phyloP scores from a whole-genome alignment of 2,797 vertebrate species.

The Petrocephalus schoutedeni region DNA sequence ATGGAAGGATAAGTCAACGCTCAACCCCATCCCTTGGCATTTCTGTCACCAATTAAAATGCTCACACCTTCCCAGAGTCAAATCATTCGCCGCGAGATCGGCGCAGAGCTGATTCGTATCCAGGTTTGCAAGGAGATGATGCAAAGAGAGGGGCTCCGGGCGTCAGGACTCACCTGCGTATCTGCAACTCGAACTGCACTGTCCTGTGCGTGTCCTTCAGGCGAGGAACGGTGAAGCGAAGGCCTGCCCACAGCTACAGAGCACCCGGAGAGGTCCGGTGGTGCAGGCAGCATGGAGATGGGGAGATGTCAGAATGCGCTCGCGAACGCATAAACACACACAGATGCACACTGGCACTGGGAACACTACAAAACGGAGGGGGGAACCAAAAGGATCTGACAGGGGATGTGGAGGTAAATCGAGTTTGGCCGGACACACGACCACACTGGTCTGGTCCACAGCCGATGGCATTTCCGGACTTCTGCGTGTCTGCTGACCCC shows the following conservation, averaged over 20 bases:
- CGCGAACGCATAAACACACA: neutral
- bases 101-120: neutral
- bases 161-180: slow-evolving; percentile 71
- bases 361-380: neutral
- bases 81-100: neutral
- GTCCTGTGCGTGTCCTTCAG: slow-evolving; percentile 72
- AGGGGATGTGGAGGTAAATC: neutral
- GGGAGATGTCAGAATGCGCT: neutral
- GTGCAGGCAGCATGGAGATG: neutral
- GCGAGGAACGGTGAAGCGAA: slow-evolving; percentile 81
- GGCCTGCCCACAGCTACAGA: slow-evolving; percentile 76
- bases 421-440: neutral
- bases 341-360: neutral
- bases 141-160: neutral
- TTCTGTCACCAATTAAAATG: neutral
- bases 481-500: neutral
- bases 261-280: neutral
- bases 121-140: neutral
- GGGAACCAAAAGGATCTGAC: neutral
- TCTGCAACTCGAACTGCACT: slow-evolving; percentile 85
- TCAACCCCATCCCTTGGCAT: neutral
- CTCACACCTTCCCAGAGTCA: neutral
- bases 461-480: neutral
- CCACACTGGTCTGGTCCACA: neutral
- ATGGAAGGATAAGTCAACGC: neutral